Evolutionary conservation across 2,888 invertebrate genomes (phyloP), one percentile per base, ranked within the genome.

Genomic region (Mimachlamys varia): DNA sequence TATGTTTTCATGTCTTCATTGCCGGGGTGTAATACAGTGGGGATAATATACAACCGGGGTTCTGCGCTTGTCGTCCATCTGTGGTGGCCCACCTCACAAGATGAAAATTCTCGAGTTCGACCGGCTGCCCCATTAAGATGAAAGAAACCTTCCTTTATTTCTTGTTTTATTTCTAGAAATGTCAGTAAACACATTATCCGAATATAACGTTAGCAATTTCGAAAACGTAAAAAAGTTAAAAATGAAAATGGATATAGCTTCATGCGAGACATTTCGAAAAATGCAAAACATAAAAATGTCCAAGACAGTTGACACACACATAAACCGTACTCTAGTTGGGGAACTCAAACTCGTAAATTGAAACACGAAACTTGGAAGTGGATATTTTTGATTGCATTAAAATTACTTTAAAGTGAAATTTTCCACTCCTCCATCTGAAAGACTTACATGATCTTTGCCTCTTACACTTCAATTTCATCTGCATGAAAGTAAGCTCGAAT

Each of bases 311-410:
- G 76, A 76, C 76, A 76, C 27, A 33, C 27, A 76, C 76, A 76
- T 76, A 76, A 76, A 76, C 76, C 76, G 76, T 76, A 76, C 76
- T 76, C 76, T 76, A 76, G 76, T 76, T 76, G 76, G 27, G 76
- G 76, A 76, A 76, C 76, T 76, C 76, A 76, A 44, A 76, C 76
- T 76, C 76, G 76, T 76, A 76, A 76, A 76, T 76, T 76, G 76
- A 76, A 76, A 76, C 76, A 76, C 76, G 33, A 76, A 33, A 76
- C 76, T 27, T 76, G 76, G 76, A 76, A 76, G 76, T 76, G 76
- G 76, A 76, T 76, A 76, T 76, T 76, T 76, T 76, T 76, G 76
- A 76, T 76, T 76, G 76, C 76, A 76, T 76, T 76, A 76, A 76
- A 76, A 76, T 76, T 76, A 76, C 76, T 76, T 76, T 76, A 76